Base-by-base conservation (phyloP, 2,888 invertebrate genomes). In the Acanthacorydalis orientalis region DNA sequence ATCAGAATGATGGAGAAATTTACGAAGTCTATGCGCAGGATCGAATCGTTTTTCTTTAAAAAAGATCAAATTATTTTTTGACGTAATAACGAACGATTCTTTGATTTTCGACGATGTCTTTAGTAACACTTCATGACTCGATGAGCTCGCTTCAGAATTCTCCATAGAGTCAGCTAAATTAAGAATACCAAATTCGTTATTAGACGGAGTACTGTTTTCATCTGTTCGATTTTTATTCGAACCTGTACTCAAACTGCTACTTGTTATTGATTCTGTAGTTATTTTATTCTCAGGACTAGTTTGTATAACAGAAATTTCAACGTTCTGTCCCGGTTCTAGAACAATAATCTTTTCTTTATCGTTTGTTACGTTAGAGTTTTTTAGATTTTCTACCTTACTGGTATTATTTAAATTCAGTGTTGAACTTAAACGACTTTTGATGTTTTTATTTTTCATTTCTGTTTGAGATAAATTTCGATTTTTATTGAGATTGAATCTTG, bases 151-250 rank as follows among this genome's bases (percentile, higher is more conserved):
- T 39, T 46, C 46, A 15, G 46, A 46, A 31, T 31, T 46, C 35
- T 46, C 46, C 14, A 34, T 34, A 31, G 46, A 39, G 15, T 46
- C 46, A 16, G 46, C 46, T 39, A 46, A 39, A 46, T 46, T 46
- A 31, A 46, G 14, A 1, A 31, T 31, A 23, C 10, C n/a, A n/a
- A 31, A 12, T 31, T 23, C 9, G 16, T 12, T 14, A 9, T 37
- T 37, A 7, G 10, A n/a, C 10, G n/a, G n/a, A 37, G 37, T 37
- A n/a, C 14, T 37, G 2, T 14, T n/a, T 23, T 23, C 23, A 23
- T 23, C 23, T 23, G 6, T 23, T 23, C 23, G 23, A 23, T 4
- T 23, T 4, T 23, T 23, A 23, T 23, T 23, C 2, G 2, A 23
- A 7, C 10, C 10, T 9, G 37, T 12, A 37, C 37, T 37, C 37